Evolutionary conservation across 2,888 invertebrate genomes (phyloP).

Genomic region (Aphidoletes aphidimyza): DNA sequence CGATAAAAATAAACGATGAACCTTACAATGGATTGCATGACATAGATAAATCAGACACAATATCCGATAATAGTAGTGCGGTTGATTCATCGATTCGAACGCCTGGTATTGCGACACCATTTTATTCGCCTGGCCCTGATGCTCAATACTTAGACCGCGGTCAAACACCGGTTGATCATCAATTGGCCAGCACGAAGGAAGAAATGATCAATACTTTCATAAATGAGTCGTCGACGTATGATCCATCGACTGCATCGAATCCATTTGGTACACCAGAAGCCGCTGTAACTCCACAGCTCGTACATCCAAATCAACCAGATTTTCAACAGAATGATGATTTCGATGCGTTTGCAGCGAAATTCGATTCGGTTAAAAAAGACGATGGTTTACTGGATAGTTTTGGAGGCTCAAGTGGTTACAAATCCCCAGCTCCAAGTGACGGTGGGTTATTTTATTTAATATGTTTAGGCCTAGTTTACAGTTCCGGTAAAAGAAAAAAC

Average conservation of each 20-base stretch:
- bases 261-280: slow-evolving; percentile 65
- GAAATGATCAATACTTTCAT: slow-evolving; percentile 62
- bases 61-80: slow-evolving; percentile 57
- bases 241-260: slow-evolving; percentile 65
- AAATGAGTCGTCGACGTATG: slow-evolving; percentile 58
- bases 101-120: slow-evolving; percentile 57
- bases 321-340: slow-evolving; percentile 74
- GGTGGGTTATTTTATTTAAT: too few relatives aligned
- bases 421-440: slow-evolving; percentile 60
- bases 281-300: slow-evolving; percentile 57
- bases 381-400: slow-evolving; percentile 63
- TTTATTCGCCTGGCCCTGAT: slow-evolving; percentile 27
- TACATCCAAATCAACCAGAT: slow-evolving; percentile 21
- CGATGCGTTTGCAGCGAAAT: slow-evolving; percentile 90
- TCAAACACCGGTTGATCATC: slow-evolving; percentile 56
- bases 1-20: slow-evolving; percentile 41
- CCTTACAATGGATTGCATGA: slow-evolving; percentile 41
- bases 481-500: background rate
- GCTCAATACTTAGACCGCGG: slow-evolving; percentile 36
- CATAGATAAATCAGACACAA: background rate
- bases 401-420: slow-evolving; percentile 59
- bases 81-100: slow-evolving; percentile 55
- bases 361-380: slow-evolving; percentile 71
- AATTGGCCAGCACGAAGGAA: slow-evolving; percentile 58
- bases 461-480: background rate